Conservation (phyloP, 2,797 vertebrate genomes). For the Sebastes hubbsi region DNA sequence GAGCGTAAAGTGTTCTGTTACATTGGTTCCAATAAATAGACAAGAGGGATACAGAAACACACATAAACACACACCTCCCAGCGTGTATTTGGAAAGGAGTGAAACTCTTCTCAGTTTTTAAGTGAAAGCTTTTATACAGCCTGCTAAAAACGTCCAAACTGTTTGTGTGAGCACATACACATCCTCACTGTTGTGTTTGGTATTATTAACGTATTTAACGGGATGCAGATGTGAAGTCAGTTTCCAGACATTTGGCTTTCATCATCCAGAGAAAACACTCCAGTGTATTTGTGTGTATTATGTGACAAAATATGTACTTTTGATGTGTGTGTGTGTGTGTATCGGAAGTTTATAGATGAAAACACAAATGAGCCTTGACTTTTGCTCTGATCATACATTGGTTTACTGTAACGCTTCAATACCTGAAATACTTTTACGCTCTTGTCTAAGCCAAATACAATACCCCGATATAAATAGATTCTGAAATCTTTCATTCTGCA, state of each 20-base stretch:
- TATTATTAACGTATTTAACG: conserved; percentile 78
- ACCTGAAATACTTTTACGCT: background rate
- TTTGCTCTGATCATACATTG: background rate
- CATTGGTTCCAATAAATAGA: conserved; percentile 37
- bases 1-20: conserved; percentile 18
- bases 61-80: conserved; percentile 3
- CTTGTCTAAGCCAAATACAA: conserved; percentile 6
- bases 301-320: conserved; percentile 1
- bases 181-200: conserved; percentile 58
- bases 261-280: conserved; percentile 56
- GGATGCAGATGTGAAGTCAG: conserved; percentile 80
- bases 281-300: background rate
- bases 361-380: conserved; percentile 5
- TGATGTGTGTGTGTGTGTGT: background rate
- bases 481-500: background rate
- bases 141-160: conserved; percentile 53
- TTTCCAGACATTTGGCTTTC: conserved; percentile 73
- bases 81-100: conserved; percentile 21
- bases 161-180: background rate
- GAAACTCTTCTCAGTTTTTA: conserved; percentile 32
- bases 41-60: conserved; percentile 5
- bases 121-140: conserved; percentile 47
- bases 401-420: background rate
- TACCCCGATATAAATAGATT: conserved; percentile 15
- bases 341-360: conserved; percentile 1